Base-by-base conservation (phyloP, 2,888 invertebrate species). In the Dermolepida albohirtum region DNA sequence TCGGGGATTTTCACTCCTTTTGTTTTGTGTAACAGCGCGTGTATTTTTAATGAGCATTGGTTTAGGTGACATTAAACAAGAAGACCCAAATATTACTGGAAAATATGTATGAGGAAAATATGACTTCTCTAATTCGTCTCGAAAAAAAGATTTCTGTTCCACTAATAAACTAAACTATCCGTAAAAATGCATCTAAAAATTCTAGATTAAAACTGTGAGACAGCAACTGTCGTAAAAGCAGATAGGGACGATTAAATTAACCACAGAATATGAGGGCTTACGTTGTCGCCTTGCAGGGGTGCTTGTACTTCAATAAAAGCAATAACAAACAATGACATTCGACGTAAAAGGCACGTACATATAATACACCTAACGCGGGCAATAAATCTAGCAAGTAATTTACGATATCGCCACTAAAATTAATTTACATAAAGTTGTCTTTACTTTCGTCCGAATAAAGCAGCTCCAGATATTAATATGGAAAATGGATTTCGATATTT, bases 381-480 rank as follows among this genome's bases (percentile, higher is more conserved):
- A 39, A 54, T 54, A 54, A 54, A 54, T 39, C 39, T 34, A 54
- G 27, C 4, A 14, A 16, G 50, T 54, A 54, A 54, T 54, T 54
- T 54, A 39, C 39, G 39, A 34, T 54, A 34, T 10, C 5, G 5
- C 14, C 14, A n/a, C 14, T 14, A 54, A 39, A 54, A 14, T 44
- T 44, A 44, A 54, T 39, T 54, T 54, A 34, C 34, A 34, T 34
- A 34, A 39, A 12, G 52, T 54, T 54, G 39, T 54, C 52, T 54
- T 54, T 39, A 14, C 40, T 39, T 54, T 54, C 29, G 12, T 39
- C 10, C 39, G 10, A 14, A 54, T 54, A 54, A 14, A 39, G 29
- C 10, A 34, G 34, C 34, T 34, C 34, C 1, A 10, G 10, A 34
- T 2, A 10, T 34, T 34, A 34, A 34, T 34, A 34, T 34, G 6